A percentile compares a stretch with the other conserved stretches of the same genome.
Evolutionary conservation across 2,113 vertebrate species (phyloP).

Genomic region (Neoarius graeffei): DNA sequence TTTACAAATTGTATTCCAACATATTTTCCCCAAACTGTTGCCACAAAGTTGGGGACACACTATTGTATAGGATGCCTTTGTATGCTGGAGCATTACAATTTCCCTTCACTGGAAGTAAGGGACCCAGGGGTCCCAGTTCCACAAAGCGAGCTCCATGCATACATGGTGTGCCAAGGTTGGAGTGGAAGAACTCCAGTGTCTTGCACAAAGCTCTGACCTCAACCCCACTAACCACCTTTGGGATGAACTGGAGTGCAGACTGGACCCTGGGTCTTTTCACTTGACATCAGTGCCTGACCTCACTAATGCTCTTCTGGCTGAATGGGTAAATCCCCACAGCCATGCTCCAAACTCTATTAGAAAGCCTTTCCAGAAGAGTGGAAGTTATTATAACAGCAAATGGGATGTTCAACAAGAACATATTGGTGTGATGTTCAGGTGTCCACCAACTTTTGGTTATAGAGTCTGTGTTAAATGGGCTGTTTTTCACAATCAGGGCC

Average conservation of each 20-base stretch:
- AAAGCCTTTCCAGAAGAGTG: neutral
- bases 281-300: neutral
- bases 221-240: neutral
- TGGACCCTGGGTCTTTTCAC: neutral
- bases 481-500: too few species aligned
- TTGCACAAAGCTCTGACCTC: neutral
- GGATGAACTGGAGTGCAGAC: neutral
- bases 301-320: neutral
- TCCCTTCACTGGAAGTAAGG: neutral
- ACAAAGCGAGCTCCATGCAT: neutral
- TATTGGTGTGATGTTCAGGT: neutral
- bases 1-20: too few species aligned
- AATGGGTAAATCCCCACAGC: neutral
- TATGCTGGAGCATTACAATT: neutral
- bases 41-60: neutral
- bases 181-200: neutral
- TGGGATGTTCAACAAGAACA: neutral
- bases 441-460: neutral
- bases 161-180: neutral
- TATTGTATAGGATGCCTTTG: neutral
- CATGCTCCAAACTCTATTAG: neutral
- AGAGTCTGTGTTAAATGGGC: too few species aligned
- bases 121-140: neutral
- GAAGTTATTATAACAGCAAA: neutral
- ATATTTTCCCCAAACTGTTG: neutral